Evolutionary conservation across 2,888 invertebrate genomes (phyloP).

Genomic region (Bombyx huttoni): DNA sequence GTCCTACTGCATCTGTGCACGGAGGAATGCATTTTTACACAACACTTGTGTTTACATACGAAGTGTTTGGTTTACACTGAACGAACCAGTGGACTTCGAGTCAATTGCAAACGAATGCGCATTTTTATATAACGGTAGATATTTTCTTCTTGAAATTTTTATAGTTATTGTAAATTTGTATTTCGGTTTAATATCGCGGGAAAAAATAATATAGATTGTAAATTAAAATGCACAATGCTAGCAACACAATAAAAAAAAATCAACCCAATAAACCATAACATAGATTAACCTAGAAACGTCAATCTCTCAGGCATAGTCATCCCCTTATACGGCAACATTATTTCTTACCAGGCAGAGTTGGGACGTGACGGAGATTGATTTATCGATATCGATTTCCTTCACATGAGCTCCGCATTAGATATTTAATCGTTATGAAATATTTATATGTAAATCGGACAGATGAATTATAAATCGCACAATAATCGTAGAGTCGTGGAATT

Average conservation of each 20-base stretch:
- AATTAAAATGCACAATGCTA: background rate
- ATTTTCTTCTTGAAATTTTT: too few relatives aligned
- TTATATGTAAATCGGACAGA: too few relatives aligned
- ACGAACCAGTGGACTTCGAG: background rate
- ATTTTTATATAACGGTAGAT: background rate
- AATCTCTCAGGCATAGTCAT: background rate
- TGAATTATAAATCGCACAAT: too few relatives aligned
- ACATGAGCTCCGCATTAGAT: background rate
- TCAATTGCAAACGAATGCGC: background rate
- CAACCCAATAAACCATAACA: constrained; percentile 3
- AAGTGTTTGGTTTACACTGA: background rate
- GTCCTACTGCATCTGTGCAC: constrained; percentile 1
- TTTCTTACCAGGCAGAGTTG: constrained; percentile 2
- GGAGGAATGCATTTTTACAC: constrained; percentile 14
- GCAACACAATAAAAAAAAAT: background rate
- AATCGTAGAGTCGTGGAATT: too few relatives aligned
- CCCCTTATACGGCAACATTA: background rate
- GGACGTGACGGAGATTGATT: background rate
- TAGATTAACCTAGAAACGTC: constrained; percentile 4
- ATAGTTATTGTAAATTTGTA: too few relatives aligned
- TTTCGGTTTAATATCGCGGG: background rate
- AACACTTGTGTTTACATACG: constrained; percentile 14
- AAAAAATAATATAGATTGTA: background rate
- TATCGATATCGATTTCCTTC: constrained; percentile 2
- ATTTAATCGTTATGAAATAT: background rate